Evolutionary conservation across 2,113 vertebrate genomes (phyloP).

Genomic region (Axis porcinus): DNA sequence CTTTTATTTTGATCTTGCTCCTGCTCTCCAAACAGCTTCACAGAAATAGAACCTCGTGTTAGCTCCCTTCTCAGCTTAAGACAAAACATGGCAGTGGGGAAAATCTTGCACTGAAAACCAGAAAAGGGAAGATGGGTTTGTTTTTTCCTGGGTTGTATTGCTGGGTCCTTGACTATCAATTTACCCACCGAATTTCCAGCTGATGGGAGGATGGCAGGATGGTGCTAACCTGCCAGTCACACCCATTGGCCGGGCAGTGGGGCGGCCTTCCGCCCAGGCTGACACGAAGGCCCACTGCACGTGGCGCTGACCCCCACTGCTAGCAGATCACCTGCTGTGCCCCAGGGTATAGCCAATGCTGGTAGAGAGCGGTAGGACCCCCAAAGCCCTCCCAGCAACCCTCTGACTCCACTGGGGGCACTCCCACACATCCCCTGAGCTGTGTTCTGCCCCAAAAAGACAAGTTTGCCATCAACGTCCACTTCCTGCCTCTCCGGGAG

Average conservation of each 20-base stretch:
- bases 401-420: background rate
- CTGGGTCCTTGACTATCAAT: background rate
- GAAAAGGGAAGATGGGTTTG: conserved; percentile 13
- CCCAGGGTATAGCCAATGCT: background rate
- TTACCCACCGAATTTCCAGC: background rate
- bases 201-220: background rate
- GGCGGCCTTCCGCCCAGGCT: background rate
- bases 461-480: background rate
- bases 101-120: conserved; percentile 46
- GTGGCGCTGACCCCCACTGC: background rate
- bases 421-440: fast-evolving
- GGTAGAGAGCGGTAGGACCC: background rate
- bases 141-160: background rate
- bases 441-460: background rate
- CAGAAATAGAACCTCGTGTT: conserved; percentile 44
- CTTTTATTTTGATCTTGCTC: conserved; percentile 22
- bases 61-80: conserved; percentile 57
- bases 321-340: fast-evolving
- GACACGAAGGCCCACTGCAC: too few species aligned
- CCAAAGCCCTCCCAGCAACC: background rate
- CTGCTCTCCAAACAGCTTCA: conserved; percentile 45
- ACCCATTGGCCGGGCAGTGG: background rate
- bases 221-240: fast-evolving
- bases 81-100: conserved; percentile 40
- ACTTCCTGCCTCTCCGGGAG: background rate